Base-by-base conservation (phyloP, 1,140 invertebrate species). In the Grapholita molesta region DNA sequence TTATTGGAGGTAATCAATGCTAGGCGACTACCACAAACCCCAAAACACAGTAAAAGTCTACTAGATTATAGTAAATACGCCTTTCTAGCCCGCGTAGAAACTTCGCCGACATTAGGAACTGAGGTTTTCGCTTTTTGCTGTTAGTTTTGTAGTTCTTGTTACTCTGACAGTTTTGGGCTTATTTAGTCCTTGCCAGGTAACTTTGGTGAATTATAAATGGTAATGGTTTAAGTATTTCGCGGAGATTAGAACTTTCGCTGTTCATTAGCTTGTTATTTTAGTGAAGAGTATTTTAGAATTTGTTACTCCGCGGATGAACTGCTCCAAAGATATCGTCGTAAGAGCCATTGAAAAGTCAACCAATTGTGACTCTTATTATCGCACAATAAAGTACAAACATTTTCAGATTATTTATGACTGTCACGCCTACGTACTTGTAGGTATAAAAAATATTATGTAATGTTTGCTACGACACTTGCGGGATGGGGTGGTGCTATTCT, bases 101-200 rank as follows among this genome's bases (percentile, higher is more conserved):
- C 23, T 25, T 25, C 53, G 12, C 24, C 9, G 12, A 57, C 53
- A 57, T 57, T 57, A 57, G 24, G 12, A 57, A 28, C 53, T 57
- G 53, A 57, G 53, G 53, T 57, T 57, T 57, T 57, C 53, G 9
- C 24, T 30, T 52, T 52, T 52, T 52, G 24, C 12, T 24, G 24
- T 25, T 57, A 57, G 53, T 57, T 57, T 28, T n/a, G 53, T 57
- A 52, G 35, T 42, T 42, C 42, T 57, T 57, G 53, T 57, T 57
- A n/a, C 53, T 57, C 53, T 57, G 53, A 57, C 53, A 57, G 53
- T 57, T 57, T 57, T 30, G 23, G 53, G 53, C 24, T 57, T 57
- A 57, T 57, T 57, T 57, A 57, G 53, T 24, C 24, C 53, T 28
- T 23, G 9, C 24, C 53, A 25, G 53, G 53, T 25, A 28, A 57